A percentile compares a stretch with the other conserved stretches of the same genome.
phyloP scores from a whole-genome alignment of 2,888 invertebrate genomes.

The Brachycybe producta region DNA sequence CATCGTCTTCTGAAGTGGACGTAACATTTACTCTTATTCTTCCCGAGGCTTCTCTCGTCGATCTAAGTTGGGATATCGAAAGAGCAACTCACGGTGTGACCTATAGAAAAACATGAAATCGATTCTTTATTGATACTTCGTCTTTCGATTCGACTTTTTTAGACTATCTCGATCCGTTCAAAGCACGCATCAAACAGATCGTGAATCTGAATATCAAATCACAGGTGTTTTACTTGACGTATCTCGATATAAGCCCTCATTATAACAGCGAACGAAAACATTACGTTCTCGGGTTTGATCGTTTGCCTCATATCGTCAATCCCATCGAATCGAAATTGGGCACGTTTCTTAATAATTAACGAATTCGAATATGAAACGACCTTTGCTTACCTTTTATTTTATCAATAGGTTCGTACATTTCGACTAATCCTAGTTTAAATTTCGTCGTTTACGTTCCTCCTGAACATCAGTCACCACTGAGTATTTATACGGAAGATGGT shows the following conservation, averaged over 20 bases:
- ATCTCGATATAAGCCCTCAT: constrained; percentile 5
- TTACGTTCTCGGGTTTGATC: constrained; percentile 26
- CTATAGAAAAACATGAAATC: too few relatives aligned
- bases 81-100: neutral
- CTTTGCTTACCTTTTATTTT: neutral
- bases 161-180: constrained; percentile 4
- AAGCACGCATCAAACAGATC: neutral
- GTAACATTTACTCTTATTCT: constrained; percentile 6
- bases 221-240: constrained; percentile 9
- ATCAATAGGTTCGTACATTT: constrained; percentile 56
- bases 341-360: neutral
- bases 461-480: constrained; percentile 56
- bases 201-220: neutral
- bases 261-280: neutral
- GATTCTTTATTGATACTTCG: neutral
- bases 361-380: neutral
- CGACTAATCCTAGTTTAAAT: constrained; percentile 66
- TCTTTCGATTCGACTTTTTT: neutral
- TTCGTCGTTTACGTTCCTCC: constrained; percentile 71
- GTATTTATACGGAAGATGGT: constrained; percentile 49
- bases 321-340: constrained; percentile 34
- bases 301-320: constrained; percentile 36
- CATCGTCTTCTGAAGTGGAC: constrained; percentile 2
- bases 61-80: constrained; percentile 10
- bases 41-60: neutral